Conservation (phyloP, 1,140 invertebrate species). For the Onthophagus taurus region DNA sequence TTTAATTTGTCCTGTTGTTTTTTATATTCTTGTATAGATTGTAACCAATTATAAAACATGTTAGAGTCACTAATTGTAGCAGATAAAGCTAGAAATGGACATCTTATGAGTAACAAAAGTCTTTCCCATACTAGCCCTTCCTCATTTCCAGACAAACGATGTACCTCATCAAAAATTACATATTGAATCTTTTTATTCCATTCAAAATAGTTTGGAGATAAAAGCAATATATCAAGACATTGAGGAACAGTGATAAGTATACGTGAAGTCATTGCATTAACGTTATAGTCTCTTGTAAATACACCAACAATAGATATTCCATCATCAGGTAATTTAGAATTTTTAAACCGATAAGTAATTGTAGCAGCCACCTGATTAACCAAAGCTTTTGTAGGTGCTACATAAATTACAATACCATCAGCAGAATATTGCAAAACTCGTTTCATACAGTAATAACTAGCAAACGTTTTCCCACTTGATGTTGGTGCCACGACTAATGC, state of each 20-base stretch:
- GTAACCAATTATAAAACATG: conserved; percentile 18
- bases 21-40: conserved; percentile 19
- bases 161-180: conserved; percentile 25
- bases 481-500: conserved; percentile 23
- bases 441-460: conserved; percentile 26
- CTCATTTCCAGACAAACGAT: conserved; percentile 18
- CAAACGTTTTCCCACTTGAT: conserved; percentile 26
- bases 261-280: conserved; percentile 17
- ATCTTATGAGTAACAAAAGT: conserved; percentile 17
- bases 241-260: conserved; percentile 23
- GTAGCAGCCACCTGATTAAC: conserved; percentile 25
- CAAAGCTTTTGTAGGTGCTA: conserved; percentile 23
- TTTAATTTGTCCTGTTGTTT: conserved; percentile 9
- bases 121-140: conserved; percentile 20
- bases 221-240: conserved; percentile 20
- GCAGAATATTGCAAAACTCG: conserved; percentile 17
- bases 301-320: conserved; percentile 19
- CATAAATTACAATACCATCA: conserved; percentile 24
- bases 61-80: conserved; percentile 20
- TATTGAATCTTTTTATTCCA: conserved; percentile 19
- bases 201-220: conserved; percentile 18
- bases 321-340: conserved; percentile 11
- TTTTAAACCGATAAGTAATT: conserved; percentile 20
- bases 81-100: conserved; percentile 22
- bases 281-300: conserved; percentile 21